Evolutionary conservation across 1,140 invertebrate species (phyloP), one percentile per base, ranked within the genome.

Genomic region (Caenorhabditis remanei): DNA sequence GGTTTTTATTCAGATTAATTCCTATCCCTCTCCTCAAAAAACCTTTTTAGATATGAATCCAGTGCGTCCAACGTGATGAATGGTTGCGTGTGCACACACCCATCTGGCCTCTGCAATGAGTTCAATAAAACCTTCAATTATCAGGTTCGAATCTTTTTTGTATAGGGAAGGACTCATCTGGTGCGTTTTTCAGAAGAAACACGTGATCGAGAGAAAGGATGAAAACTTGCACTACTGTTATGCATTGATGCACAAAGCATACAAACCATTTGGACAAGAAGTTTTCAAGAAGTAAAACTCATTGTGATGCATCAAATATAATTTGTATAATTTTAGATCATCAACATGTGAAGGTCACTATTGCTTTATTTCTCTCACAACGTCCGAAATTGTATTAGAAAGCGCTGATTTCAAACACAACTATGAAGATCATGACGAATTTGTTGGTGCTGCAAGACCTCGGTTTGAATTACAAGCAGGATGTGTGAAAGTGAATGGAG

Each of bases 331-430:
- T 84, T 91, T 89, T 46, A 92, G 91, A 86, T 93, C 92, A 32
- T 89, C 90, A 8, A 93, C 91, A 16, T 92, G 91, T 67, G 90
- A 93, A 83, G 91, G 91, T 9, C 92, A 93, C 40, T 92, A 90
- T 86, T 92, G 91, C 61, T 92, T 92, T 55, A 90, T 93, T 41
- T 88, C 85, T 43, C 50, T 92, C 46, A 92, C 92, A 2, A 92
- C 92, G 14, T 89, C 90, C 14, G 91, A 92, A 84, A 75, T 92
- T 13, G 90, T 90, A 3, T 75, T 92, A 21, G 91, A 92, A 85
- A 89, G 89, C 82, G 90, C 87, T 43, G 85, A 84, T 41, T 87
- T 90, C 48, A 83, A 90, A 43, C 89, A 90, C n/a, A 87, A 85
- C 21, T 87, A 87, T 61, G 90, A 87, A 82, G 89, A 90, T 53